Conservation (phyloP, 2,797 vertebrate genomes). For the Phoeniculus purpureus region DNA sequence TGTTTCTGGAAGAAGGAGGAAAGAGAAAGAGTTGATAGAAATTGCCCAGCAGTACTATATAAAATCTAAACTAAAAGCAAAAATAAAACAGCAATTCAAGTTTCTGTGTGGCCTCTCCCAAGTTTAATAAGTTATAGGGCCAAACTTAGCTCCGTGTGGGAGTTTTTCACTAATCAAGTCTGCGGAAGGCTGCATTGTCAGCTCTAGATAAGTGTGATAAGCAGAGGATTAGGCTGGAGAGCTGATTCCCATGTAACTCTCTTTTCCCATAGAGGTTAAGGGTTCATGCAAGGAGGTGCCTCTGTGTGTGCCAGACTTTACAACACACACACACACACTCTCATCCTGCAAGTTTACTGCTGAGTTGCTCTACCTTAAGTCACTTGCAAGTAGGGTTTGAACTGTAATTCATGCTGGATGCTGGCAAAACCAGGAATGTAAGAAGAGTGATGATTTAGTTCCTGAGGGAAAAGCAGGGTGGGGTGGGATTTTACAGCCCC, state of each 20-base stretch:
- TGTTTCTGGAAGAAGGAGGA: not conserved
- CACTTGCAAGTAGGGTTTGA: not conserved
- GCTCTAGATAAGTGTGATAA: conserved; percentile 9
- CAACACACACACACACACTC: not conserved
- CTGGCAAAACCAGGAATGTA: not conserved
- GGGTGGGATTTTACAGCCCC: not conserved
- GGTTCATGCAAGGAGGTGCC: conserved; percentile 14
- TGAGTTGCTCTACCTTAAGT: conserved; percentile 55
- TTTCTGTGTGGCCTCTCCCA: not conserved
- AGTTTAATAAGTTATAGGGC: not conserved
- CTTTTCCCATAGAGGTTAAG: conserved; percentile 23
- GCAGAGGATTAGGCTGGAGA: conserved; percentile 6
- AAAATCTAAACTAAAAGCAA: not conserved
- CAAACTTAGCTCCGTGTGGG: not conserved
- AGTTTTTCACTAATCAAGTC: not conserved
- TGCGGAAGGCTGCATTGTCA: not conserved
- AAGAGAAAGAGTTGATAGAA: not conserved
- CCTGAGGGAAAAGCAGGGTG: conserved; percentile 4
- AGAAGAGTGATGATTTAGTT: not conserved
- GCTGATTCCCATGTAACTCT: not conserved
- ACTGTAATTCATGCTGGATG: not conserved
- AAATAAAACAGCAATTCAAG: not conserved
- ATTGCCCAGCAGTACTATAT: not conserved
- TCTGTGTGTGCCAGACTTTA: conserved; percentile 33
- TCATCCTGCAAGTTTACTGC: not conserved